A percentile compares a stretch with the other conserved stretches of the same genome.
phyloP scores from a whole-genome alignment of 2,113 vertebrate species.

The Leptodactylus fuscus region DNA sequence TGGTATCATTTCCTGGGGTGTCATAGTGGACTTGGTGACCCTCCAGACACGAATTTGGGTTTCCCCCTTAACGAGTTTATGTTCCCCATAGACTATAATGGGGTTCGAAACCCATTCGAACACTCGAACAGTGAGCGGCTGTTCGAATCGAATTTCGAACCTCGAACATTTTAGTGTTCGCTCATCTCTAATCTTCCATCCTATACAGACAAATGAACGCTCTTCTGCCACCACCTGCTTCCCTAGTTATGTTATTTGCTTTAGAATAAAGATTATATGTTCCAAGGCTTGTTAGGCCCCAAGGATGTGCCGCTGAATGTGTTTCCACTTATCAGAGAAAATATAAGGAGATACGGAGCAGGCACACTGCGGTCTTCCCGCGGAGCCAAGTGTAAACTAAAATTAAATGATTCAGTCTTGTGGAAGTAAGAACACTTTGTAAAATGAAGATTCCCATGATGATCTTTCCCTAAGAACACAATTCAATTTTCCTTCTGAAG shows the following conservation, averaged over 20 bases:
- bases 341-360: conserved; percentile 15
- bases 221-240: conserved; percentile 42
- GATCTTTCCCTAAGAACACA: conserved; percentile 38
- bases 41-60: too few relatives aligned
- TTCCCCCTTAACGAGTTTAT: too few relatives aligned
- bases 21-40: too few relatives aligned
- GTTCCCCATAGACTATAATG: too few relatives aligned
- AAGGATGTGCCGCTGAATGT: conserved; percentile 6
- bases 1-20: too few relatives aligned
- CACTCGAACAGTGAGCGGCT: too few relatives aligned
- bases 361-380: background rate
- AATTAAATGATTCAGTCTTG: conserved; percentile 37
- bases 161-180: too few relatives aligned
- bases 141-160: too few relatives aligned
- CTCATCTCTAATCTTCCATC: background rate
- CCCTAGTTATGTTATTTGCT: conserved; percentile 25
- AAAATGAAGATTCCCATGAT: conserved; percentile 20
- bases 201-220: background rate
- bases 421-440: conserved; percentile 34
- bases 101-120: too few relatives aligned
- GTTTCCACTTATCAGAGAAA: conserved; percentile 40
- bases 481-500: conserved; percentile 18
- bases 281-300: background rate
- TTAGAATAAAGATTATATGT: conserved; percentile 10
- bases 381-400: conserved; percentile 8